Evolutionary conservation across 2,797 vertebrate species (phyloP), one percentile per base, ranked within the genome.

Genomic region (Molossus molossus): DNA sequence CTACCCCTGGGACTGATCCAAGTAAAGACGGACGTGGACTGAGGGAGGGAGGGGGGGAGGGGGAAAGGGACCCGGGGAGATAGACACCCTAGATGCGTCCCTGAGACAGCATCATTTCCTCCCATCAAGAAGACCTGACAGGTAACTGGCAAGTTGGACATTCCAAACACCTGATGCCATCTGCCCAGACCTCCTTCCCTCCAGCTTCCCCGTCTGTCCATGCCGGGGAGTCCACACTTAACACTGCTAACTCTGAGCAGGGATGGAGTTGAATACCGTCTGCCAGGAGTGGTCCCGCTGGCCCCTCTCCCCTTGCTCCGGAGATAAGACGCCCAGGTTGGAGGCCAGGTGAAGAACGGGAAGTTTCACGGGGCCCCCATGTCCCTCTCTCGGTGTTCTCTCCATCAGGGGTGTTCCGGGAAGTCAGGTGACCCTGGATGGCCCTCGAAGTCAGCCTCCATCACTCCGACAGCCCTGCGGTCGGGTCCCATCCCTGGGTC

Each of bases 201-300:
- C 96, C 89, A 18, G 12, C 91, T 92, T 96, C 95, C 95, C 83
- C 88, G 53, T 85, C 1, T 1, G 80, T 94, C 96, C 76, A 77
- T 83, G 96, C 96, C 97, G 97, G 93, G 90, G 76, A 97, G 89
- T 33, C 97, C 97, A 98, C 73, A 91, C 73, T 97, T n/a, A 75
- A 91, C 97, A 79, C 85, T 65, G 86, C 95, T 69, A 70, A 5
- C 84, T 95, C 93, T 94, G 87, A 97, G 96, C 60, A 87, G 58
- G 69, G 93, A 94, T 53, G 76, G 75, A 37, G 29, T 69, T 94
- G 91, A 93, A 94, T 73, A 94, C 94, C 6, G 9, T 72, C 75
- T 65, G 27, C 60, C 58, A 55, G 72, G 60, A 97, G 94, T 29
- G 40, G 67, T 12, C 53, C 86, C 69, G 25, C 81, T 18, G 2